A percentile compares a stretch with the other conserved stretches of the same genome.
Evolutionary conservation across 2,888 invertebrate genomes (phyloP).

Genomic region (Phytoseiulus persimilis): DNA sequence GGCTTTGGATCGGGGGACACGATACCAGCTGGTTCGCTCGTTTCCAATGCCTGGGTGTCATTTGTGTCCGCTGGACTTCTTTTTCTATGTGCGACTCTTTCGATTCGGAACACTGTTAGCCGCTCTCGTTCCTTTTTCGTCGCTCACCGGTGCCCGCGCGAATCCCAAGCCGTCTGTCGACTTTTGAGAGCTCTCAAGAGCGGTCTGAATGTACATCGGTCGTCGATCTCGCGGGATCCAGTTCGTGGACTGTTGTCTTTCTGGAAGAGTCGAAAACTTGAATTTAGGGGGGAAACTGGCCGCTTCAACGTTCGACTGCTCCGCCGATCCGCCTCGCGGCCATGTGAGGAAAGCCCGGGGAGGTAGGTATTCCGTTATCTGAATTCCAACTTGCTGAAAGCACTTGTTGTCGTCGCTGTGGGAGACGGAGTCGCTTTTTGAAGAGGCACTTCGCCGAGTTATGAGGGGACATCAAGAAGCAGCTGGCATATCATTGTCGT

Average conservation of each 20-base stretch:
- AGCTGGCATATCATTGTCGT: neutral
- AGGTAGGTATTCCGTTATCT: slow-evolving; percentile 54
- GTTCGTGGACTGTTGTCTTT: no score
- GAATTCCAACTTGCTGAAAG: slow-evolving; percentile 40
- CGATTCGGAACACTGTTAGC: neutral
- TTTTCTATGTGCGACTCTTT: neutral
- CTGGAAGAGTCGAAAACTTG: no score
- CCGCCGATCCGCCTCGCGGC: no score
- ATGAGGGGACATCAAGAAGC: neutral
- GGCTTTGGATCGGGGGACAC: neutral
- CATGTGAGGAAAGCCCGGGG: no score
- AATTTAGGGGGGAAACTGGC: no score
- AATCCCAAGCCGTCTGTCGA: neutral
- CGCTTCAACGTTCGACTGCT: no score
- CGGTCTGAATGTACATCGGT: neutral
- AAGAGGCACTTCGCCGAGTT: neutral
- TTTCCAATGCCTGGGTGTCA: neutral
- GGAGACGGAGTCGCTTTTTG: neutral
- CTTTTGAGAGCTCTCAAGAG: neutral
- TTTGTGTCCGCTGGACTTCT: neutral
- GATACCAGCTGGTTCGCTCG: neutral
- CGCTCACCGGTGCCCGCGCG: neutral
- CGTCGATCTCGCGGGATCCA: no score
- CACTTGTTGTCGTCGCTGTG: neutral
- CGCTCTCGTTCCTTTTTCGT: neutral